Conservation (phyloP, 2,113 vertebrate species). For the Hystrix brachyura region DNA sequence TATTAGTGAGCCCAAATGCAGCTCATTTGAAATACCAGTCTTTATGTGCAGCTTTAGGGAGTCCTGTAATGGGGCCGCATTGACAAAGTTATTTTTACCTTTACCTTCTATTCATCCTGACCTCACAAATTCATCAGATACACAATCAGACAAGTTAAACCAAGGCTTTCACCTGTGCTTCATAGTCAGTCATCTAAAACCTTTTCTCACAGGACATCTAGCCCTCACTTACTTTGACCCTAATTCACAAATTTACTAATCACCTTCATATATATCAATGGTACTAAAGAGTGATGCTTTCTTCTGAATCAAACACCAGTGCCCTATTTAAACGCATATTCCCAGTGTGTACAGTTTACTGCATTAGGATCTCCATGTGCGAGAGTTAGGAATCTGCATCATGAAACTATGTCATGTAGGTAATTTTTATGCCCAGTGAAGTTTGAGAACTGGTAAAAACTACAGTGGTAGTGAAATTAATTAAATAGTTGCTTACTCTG, state of each 20-base stretch:
- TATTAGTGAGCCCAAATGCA: not conserved
- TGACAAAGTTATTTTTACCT: not conserved
- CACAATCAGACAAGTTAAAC: not conserved
- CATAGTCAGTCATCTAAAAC: accelerated
- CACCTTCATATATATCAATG: not conserved
- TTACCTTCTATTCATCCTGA: not conserved
- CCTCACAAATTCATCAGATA: not conserved
- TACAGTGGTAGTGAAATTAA: not conserved
- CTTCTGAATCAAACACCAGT: not conserved
- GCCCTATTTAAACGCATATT: not conserved
- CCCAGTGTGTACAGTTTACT: not conserved
- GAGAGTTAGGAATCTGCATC: not conserved
- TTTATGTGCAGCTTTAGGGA: not conserved
- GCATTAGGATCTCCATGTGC: not conserved
- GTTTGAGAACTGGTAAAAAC: not conserved
- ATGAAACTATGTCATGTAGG: not conserved
- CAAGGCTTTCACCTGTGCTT: not conserved
- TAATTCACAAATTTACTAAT: not conserved
- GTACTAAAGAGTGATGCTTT: not conserved
- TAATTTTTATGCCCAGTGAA: not conserved
- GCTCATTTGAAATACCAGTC: accelerated
- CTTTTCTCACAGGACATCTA: not conserved
- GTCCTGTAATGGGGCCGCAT: not conserved
- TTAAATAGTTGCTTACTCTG: constrained; percentile 19
- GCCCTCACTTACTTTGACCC: not conserved